Evolutionary conservation across 2,888 invertebrate genomes (phyloP), one percentile per base, ranked within the genome.

Genomic region (Sclerodermus sp.): DNA sequence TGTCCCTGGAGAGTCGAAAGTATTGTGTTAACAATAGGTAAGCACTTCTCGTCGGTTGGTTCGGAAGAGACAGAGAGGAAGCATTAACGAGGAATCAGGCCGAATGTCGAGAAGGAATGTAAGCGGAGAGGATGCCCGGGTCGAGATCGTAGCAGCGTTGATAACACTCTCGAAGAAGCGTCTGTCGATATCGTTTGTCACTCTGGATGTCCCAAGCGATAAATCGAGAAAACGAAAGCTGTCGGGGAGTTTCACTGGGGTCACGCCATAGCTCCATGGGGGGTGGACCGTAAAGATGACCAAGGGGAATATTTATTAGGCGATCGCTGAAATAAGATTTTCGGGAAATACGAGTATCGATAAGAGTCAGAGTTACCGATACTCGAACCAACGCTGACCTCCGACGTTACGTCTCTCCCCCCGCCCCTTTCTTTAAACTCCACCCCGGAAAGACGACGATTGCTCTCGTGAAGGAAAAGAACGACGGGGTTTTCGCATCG

Each of bases 131-230:
- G 29, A 18, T 32, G 45, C 34, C 46, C 32, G 47, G 30, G 45
- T 54, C 44, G 29, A 49, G 18, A 47, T 32, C 41, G 41, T 41
- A 46, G 42, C 30, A 6, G 34, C 34, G 29, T 23, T 37, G 54
- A 51, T 45, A 54, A 57, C 47, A 34, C 43, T 16, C 44, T 49
- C 32, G 37, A 42, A 42, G 50, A 32, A 49, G 45, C 43, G 41
- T 40, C 51, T 49, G 47, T 42, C 60, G 55, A 57, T 63, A 59
- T 61, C 64, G 61, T 63, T 64, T 63, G 59, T 64, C 63, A 61
- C 44, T 47, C 45, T 38, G 38, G 34, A 56, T 50, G 51, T 49
- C 43, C 43, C 47, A 42, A 42, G 43, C 58, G 58, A 55, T 63
- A 55, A 58, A 60, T 60, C 57, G 58, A 49, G 49, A 42, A 46